Evolutionary conservation across 2,888 invertebrate species (phyloP).

Genomic region (Brenthis ino): DNA sequence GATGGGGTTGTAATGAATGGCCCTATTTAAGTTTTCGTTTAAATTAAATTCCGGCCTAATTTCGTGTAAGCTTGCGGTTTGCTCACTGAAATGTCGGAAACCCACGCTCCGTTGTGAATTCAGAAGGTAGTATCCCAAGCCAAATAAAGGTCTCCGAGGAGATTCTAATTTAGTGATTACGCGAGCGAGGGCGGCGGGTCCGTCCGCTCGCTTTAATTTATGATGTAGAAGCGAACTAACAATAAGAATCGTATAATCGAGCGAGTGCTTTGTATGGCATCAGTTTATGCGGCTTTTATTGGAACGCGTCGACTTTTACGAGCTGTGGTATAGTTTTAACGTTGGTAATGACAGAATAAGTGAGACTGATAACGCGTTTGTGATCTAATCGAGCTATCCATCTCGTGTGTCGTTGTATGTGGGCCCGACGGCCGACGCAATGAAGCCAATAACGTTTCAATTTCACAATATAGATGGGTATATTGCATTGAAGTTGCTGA

Average conservation of each 20-base stretch:
- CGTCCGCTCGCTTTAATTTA: constrained; percentile 61
- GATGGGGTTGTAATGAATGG: constrained; percentile 1
- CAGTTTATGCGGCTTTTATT: constrained; percentile 55
- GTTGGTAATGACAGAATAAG: constrained; percentile 77
- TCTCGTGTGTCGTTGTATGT: constrained; percentile 28
- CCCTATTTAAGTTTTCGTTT: constrained; percentile 20
- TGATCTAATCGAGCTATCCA: constrained; percentile 53
- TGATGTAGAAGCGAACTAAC: constrained; percentile 54
- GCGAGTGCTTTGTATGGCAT: constrained; percentile 13
- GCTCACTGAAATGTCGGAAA: constrained; percentile 46
- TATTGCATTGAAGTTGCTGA: constrained; percentile 76
- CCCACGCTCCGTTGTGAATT: constrained; percentile 46
- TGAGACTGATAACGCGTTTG: constrained; percentile 80
- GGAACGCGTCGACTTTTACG: constrained; percentile 53
- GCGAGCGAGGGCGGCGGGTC: constrained; percentile 66
- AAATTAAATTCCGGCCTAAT: constrained; percentile 58
- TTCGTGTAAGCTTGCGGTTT: constrained; percentile 53
- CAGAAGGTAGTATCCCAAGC: constrained; percentile 53
- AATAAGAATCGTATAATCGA: constrained; percentile 53
- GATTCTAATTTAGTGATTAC: constrained; percentile 61
- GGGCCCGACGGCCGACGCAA: constrained; percentile 37
- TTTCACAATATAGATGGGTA: constrained; percentile 76
- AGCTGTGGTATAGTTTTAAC: constrained; percentile 73
- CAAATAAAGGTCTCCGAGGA: constrained; percentile 61
- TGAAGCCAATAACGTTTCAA: constrained; percentile 50